Base-by-base conservation (phyloP, 2,113 vertebrate genomes). In the Cyanoliseus patagonus region DNA sequence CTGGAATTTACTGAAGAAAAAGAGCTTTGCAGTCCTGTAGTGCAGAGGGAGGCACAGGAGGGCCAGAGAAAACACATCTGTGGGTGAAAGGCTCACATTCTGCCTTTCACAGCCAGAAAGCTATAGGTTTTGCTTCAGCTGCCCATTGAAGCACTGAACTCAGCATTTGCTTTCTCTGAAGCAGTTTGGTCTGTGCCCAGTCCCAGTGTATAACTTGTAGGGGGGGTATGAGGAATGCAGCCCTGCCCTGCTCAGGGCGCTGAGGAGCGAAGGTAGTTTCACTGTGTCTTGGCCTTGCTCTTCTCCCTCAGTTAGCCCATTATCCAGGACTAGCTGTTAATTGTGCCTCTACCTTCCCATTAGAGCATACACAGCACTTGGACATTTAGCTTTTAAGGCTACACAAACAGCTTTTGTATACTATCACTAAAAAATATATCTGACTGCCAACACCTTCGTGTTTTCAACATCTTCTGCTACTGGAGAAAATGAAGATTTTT, bases 1-100 rank as follows among this genome's bases (percentile, higher is more conserved):
- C 79, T 95, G 93, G 95, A 94, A 96, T 79, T 83, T 57, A 90
- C 52, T 31, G 91, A 86, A 92, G 66, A 79, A 69, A 94, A 96
- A 93, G 73, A 83, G 83, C 76, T 81, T 82, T 90, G 88, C 80
- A 89, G 70, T 42, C 84, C 52, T 64, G 84, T 76, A 61, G 69
- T 96, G 69, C 49, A 77, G 70, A 92, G 17, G 31, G 74, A 87
- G 92, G 81, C 88, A 96, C 11, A 4, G n/a, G 37, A 79, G 63
- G 84, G 87, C 92, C 89, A 92, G 95, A 94, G 89, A 94, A 79
- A 96, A 93, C 83, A 91, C 57, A 41, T 88, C 91, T 73, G 78
- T 83, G 75, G 66, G 77, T 70, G 61, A 94, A 83, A 86, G 51
- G 59, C 80, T 83, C 72, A 42, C n/a, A 41, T n/a, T 37, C 64